Conservation (phyloP, 2,888 invertebrate species). For the Trichacis sp. region DNA sequence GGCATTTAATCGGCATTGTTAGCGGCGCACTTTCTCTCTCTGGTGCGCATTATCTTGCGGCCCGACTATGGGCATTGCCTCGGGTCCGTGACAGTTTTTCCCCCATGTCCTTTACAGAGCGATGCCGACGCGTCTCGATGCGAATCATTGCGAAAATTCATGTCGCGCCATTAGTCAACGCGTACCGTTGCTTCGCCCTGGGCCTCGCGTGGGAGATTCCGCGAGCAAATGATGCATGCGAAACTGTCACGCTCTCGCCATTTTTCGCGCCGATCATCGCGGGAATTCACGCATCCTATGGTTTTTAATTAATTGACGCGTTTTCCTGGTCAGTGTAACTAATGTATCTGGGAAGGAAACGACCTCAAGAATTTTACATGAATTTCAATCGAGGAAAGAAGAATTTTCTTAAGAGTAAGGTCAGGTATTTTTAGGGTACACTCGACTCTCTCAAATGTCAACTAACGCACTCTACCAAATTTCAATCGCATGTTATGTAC, state of each 20-base stretch:
- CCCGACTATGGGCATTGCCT: constrained; percentile 26
- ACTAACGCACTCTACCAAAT: too few relatives aligned
- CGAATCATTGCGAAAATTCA: constrained; percentile 42
- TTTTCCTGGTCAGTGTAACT: too few relatives aligned
- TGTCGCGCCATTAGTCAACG: constrained; percentile 40
- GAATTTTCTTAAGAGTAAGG: too few relatives aligned
- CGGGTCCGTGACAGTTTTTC: constrained; percentile 18
- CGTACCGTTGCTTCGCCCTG: constrained; percentile 4
- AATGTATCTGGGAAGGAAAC: too few relatives aligned
- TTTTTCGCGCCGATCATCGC: too few relatives aligned
- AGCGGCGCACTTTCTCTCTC: constrained; percentile 48
- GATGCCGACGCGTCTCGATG: constrained; percentile 17
- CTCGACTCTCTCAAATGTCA: too few relatives aligned
- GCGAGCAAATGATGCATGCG: constrained; percentile 10
- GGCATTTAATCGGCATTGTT: constrained; percentile 54
- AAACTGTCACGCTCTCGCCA: not conserved
- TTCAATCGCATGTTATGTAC: too few relatives aligned
- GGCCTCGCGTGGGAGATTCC: constrained; percentile 14
- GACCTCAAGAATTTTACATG: too few relatives aligned
- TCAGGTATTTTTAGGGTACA: too few relatives aligned
- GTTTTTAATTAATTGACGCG: too few relatives aligned
- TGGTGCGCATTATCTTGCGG: constrained; percentile 7
- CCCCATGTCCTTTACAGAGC: constrained; percentile 13
- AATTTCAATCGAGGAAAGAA: too few relatives aligned
- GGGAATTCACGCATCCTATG: too few relatives aligned